These are phyloP conservation scores for Neolamprologus devosi DNA, from an alignment of 2,113 vertebrate species.

Conservation along the genomic window DNA sequence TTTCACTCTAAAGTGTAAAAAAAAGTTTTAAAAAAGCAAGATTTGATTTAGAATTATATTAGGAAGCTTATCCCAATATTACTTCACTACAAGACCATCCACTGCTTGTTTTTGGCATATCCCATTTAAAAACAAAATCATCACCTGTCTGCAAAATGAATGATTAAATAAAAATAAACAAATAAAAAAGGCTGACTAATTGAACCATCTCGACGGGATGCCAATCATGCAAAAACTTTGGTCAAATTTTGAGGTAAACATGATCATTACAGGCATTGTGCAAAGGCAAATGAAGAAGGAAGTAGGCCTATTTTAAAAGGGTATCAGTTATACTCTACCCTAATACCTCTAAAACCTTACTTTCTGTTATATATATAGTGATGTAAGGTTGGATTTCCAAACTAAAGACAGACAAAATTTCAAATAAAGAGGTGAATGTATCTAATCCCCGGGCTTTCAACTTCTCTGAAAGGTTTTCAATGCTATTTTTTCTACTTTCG, in stretches of 20 bases:
- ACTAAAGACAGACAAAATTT: background rate
- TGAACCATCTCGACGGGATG: background rate
- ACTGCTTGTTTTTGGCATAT: background rate
- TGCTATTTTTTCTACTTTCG: background rate
- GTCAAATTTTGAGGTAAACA: background rate
- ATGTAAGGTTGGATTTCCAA: background rate
- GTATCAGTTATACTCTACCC: background rate
- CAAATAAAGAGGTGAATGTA: background rate
- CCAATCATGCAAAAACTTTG: background rate
- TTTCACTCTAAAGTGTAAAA: background rate
- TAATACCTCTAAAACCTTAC: background rate
- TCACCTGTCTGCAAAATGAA: background rate
- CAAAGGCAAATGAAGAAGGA: background rate
- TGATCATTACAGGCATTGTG: background rate
- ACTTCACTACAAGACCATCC: background rate
- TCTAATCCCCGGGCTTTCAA: background rate
- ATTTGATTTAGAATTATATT: background rate
- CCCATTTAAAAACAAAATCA: background rate
- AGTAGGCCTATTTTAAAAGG: background rate
- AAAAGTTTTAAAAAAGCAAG: background rate
- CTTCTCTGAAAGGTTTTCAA: background rate
- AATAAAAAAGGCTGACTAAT: background rate
- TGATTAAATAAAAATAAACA: background rate
- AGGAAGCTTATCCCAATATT: background rate
- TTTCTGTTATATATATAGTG: background rate